Evolutionary conservation across 1,140 invertebrate species (phyloP), one percentile per base, ranked within the genome.

Genomic region (Drosophila pectinifera): DNA sequence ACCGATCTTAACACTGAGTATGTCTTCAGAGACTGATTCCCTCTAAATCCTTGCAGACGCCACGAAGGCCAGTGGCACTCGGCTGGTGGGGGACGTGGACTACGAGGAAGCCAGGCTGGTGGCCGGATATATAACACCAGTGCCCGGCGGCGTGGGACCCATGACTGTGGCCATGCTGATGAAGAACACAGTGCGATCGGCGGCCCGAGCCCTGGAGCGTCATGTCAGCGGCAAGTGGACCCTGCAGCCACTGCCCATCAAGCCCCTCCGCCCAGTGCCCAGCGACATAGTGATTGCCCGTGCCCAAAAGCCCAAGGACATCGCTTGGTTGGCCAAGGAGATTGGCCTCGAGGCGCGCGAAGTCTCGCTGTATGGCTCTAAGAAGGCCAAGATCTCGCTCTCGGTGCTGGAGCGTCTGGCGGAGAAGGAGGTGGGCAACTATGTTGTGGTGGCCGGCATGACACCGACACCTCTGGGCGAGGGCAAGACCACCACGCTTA

Each of bases 111-210:
- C 96, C 6, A 94, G 94, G 49, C 93, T 95, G 65, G 95, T 97
- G 48, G 98, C 98, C 8, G 95, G 95, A 3, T 96, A 95, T 83
- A 98, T 99, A 59, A 99, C 99, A 24, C 99, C 99, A 3, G 99
- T 99, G 18, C 99, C 99, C 11, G 98, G 98, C 28, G 98, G 99
- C 67, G 98, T 99, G 56, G 98, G 98, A 0, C 98, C 98, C 8
- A 99, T 99, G 97, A 99, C 98, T 1, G 98, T 99, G 20, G 98
- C 98, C 11, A 99, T 99, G 98, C 93, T 99, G 8, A 97, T 99
- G 95, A 95, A 96, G 80, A 99, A 99, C 92, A 99, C 98, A 0
- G 96, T 99, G 5, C 93, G 96, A 58, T 96, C 97, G 26, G 98
- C 98, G 24, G 91, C 95, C 88, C 93, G 94, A 67, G 92, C 94